Evolutionary conservation across 2,797 vertebrate genomes (phyloP), one percentile per base, ranked within the genome.

Genomic region (Austrolebias charrua): DNA sequence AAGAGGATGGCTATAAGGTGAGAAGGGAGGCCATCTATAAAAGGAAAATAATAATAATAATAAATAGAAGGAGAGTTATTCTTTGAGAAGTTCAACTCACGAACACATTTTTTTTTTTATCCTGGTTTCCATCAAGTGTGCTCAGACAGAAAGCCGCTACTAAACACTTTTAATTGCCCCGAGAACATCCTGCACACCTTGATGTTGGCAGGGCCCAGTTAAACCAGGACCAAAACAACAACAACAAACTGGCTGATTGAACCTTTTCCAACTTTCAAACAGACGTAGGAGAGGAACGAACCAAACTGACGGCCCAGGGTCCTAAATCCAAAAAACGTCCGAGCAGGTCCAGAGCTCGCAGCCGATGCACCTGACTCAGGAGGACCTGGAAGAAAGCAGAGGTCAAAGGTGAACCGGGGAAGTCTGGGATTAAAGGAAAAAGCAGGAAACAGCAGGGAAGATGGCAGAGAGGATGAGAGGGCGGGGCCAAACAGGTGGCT

Each of bases 301-400:
- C 97, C 95, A 99, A 88, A 83, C 97, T 99, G 66, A 99, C 97
- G 0, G 97, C 97, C 97, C 97, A 99, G 43, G 97, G 97, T 6
- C 97, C 97, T 74, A 99, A 91, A 89, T 99, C 97, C 91, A 99
- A 79, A 79, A 99, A 99, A n/a, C 93, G 90, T 1, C 97, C 97
- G 18, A 99, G 92, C 82, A 98, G 84, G 73, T 98, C 95, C 42
- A 99, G 90, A 7, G 97, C 97, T 54, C 97, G 86, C 65, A 99
- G 90, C 33, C 97, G 93, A 81, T 99, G 97, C 57, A 99, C 97
- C 80, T 99, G 97, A 85, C 97, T 99, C 47, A 99, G 90, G 79
- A 99, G 94, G 67, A 99, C 97, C 97, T 98, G 87, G 42, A 69
- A 87, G 51, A 87, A 53, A 83, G n/a, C 75, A 86, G 40, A 80